phyloP scores from a whole-genome alignment of 2,797 vertebrate genomes.

The Centropyge bicolor region DNA sequence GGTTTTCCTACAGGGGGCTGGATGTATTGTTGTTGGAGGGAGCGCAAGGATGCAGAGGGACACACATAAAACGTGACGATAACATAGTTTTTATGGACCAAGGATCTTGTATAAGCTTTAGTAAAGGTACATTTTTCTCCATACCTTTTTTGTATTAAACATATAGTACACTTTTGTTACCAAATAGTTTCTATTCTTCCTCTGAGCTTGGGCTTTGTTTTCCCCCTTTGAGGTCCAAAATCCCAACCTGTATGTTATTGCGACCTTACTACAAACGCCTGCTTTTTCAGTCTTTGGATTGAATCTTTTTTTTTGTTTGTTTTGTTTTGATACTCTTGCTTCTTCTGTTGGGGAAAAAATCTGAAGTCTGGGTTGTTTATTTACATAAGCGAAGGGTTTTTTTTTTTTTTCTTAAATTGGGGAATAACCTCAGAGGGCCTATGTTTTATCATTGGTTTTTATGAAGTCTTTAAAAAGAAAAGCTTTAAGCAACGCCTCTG shows the following conservation, averaged over 20 bases:
- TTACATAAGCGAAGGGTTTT: slow-evolving; percentile 80
- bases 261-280: slow-evolving; percentile 86
- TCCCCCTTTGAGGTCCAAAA: slow-evolving; percentile 86
- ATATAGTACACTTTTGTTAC: slow-evolving; percentile 99
- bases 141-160: slow-evolving; percentile 99
- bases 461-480: slow-evolving; percentile 98
- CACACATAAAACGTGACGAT: slow-evolving; percentile 87
- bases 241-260: slow-evolving; percentile 90
- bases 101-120: slow-evolving; percentile 99
- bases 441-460: slow-evolving; percentile 94
- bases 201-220: slow-evolving; percentile 89
- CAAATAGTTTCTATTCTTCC: slow-evolving; percentile 97
- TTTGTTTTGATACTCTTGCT: slow-evolving; percentile 68
- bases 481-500: slow-evolving; percentile 99
- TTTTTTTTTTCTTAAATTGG: slow-evolving; percentile 76
- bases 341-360: slow-evolving; percentile 62
- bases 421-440: slow-evolving; percentile 95
- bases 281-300: slow-evolving; percentile 88
- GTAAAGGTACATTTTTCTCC: slow-evolving; percentile 99
- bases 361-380: slow-evolving; percentile 88
- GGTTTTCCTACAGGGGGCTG: slow-evolving; percentile 83
- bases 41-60: slow-evolving; percentile 87
- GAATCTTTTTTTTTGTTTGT: slow-evolving; percentile 76
- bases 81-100: slow-evolving; percentile 99
- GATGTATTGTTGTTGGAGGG: slow-evolving; percentile 89